These are phyloP conservation scores for Apteryx mantelli DNA, from an alignment of 2,113 vertebrate species.

Conservation along the genomic window DNA sequence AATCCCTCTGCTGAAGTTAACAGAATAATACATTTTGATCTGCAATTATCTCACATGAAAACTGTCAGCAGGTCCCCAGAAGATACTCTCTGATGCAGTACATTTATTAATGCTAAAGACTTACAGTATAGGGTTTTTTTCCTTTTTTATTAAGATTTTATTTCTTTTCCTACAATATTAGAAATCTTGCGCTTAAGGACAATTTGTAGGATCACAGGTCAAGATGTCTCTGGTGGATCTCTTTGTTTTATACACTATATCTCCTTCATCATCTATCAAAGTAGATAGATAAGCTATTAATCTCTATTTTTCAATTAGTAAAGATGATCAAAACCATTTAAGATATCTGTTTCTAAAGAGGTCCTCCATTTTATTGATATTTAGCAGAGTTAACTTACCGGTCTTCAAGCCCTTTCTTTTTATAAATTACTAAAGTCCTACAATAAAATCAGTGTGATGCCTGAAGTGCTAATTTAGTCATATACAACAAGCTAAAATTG, in stretches of 20 bases:
- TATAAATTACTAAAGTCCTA: not conserved
- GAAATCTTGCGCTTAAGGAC: not conserved
- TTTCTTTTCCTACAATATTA: not conserved
- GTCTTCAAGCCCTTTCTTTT: not conserved
- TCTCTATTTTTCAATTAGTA: slow-evolving; percentile 33
- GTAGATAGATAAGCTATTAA: not conserved
- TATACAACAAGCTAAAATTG: not conserved
- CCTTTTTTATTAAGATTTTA: not conserved
- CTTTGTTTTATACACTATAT: not conserved
- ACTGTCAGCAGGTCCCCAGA: not conserved
- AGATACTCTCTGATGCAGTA: not conserved
- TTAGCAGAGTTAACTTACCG: not conserved
- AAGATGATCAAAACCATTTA: slow-evolving; percentile 47
- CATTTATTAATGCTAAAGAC: not conserved
- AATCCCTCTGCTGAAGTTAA: slow-evolving; percentile 27
- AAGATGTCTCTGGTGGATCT: not conserved
- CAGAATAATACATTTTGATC: slow-evolving; percentile 5
- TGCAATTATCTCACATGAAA: slow-evolving; percentile 25
- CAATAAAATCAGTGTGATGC: not conserved
- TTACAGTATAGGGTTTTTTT: not conserved
- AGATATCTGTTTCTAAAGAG: slow-evolving; percentile 3
- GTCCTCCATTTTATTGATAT: not conserved
- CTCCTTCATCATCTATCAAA: not conserved
- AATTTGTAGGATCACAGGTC: not conserved
- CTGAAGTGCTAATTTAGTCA: not conserved